Conservation (phyloP, 2,888 invertebrate genomes). For the Xestobium rufovillosum region DNA sequence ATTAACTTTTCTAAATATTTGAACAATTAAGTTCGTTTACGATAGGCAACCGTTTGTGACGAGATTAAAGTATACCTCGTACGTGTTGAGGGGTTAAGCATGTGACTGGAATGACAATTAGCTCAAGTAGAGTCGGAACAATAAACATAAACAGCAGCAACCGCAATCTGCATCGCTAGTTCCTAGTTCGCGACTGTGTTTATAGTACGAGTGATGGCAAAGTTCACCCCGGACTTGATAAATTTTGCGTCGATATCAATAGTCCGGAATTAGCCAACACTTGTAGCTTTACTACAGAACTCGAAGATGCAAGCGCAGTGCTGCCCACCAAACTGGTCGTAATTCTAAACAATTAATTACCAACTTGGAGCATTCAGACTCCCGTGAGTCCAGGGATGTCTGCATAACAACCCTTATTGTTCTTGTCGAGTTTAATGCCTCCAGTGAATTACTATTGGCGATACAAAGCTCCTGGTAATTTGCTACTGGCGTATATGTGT, state of each 20-base stretch:
- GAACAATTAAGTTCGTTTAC: too few relatives aligned
- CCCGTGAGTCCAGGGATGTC: conserved; percentile 26
- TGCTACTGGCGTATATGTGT: too few relatives aligned
- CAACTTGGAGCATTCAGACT: conserved; percentile 29
- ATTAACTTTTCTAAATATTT: too few relatives aligned
- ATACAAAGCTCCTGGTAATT: conserved; percentile 29
- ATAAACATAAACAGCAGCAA: too few relatives aligned
- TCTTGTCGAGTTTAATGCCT: conserved; percentile 30
- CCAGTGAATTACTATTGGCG: conserved; percentile 30
- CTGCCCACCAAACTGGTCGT: conserved; percentile 31
- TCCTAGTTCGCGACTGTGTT: background rate
- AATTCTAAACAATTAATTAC: conserved; percentile 38
- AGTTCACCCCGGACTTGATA: background rate
- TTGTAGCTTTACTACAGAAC: conserved; percentile 25
- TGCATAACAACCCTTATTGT: conserved; percentile 30
- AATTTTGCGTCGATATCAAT: conserved; percentile 27
- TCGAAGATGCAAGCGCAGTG: conserved; percentile 8
- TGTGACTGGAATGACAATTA: too few relatives aligned
- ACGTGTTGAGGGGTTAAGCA: too few relatives aligned
- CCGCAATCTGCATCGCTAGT: too few relatives aligned
- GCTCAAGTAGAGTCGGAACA: too few relatives aligned
- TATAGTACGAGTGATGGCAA: too few relatives aligned
- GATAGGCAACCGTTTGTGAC: too few relatives aligned
- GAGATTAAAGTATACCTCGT: too few relatives aligned
- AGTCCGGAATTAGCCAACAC: conserved; percentile 32